Base-by-base conservation (phyloP, 2,888 invertebrate genomes). In the Daptonema setosum region DNA sequence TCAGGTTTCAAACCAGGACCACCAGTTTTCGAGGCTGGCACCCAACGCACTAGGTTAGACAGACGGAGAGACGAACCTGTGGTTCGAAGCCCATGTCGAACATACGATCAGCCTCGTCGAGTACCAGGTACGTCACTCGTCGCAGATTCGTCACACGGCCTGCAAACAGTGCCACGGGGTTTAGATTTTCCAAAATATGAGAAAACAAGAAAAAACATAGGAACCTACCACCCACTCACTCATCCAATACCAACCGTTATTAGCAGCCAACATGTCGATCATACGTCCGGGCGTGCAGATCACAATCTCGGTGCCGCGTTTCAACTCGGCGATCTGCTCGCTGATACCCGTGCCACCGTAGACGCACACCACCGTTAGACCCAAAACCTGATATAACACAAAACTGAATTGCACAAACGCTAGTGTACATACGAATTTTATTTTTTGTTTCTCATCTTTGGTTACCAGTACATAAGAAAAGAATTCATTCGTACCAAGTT, bases 251-350 rank as follows among this genome's bases (percentile, higher is more conserved):
- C 57, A 60, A 60, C 93, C 95, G 52, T 85, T 87, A 72, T 99
- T 99, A 0, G 95, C 97, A 0, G 95, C 90, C 63, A 99, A 72
- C 93, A 97, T 95, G 74, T 99, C 97, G 60, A 99, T 99, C 97
- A 97, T 97, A 53, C 97, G 79, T 0, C 97, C 97, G 0, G 97
- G 97, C 0, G 97, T 97, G 68, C 97, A 97, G 0, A 99, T 95
- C 63, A 99, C 88, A 63, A 99, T 87, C 74, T 95, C 93, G 0
- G 91, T 87, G 2, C 93, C 95, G 47, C 93, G 79, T 71, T 93
- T 95, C 60, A 95, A 70, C 71, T 93, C 93, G 0, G 93, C 93
- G 64, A 93, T 93, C 76, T 86, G 85, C 71, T 88, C 88, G 0
- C 87, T 87, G 61, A 88, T 87, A 0, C 91, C 95, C 0, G 95